These are phyloP conservation scores for Callimico goeldii DNA, from an alignment of 2,797 vertebrate species.

Conservation along the genomic window DNA sequence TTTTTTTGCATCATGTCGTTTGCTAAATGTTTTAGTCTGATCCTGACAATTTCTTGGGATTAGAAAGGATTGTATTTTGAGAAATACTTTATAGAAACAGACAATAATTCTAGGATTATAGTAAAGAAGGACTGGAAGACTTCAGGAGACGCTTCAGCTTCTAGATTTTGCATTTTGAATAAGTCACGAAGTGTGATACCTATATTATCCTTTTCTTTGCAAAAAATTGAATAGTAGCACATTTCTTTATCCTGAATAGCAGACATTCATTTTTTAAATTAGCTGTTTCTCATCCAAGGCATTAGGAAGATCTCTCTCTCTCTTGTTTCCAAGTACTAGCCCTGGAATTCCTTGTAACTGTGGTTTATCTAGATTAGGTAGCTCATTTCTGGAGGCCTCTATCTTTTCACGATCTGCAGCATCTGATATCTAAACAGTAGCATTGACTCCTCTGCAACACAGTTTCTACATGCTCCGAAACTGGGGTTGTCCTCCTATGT, in stretches of 20 bases:
- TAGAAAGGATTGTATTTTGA: background rate
- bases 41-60: background rate
- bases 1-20: too few relatives aligned
- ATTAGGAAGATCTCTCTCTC: constrained; percentile 91
- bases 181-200: background rate
- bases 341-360: constrained; percentile 99
- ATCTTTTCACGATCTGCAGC: constrained; percentile 98
- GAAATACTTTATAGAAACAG: background rate
- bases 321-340: constrained; percentile 99
- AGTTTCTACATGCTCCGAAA: constrained; percentile 99
- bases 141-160: background rate
- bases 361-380: constrained; percentile 99
- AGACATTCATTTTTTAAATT: constrained; percentile 96
- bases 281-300: constrained; percentile 99
- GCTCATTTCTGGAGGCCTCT: constrained; percentile 97
- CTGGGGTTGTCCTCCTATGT: constrained; percentile 97
- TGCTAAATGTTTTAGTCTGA: too few relatives aligned
- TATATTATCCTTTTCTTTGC: constrained; percentile 95
- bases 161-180: background rate
- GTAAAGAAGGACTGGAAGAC: background rate
- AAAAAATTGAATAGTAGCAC: constrained; percentile 96
- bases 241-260: constrained; percentile 91
- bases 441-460: constrained; percentile 97
- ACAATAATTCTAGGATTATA: background rate
- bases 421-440: constrained; percentile 99